Conservation (phyloP, 2,797 vertebrate genomes). For the Tympanoctomys barrerae region DNA sequence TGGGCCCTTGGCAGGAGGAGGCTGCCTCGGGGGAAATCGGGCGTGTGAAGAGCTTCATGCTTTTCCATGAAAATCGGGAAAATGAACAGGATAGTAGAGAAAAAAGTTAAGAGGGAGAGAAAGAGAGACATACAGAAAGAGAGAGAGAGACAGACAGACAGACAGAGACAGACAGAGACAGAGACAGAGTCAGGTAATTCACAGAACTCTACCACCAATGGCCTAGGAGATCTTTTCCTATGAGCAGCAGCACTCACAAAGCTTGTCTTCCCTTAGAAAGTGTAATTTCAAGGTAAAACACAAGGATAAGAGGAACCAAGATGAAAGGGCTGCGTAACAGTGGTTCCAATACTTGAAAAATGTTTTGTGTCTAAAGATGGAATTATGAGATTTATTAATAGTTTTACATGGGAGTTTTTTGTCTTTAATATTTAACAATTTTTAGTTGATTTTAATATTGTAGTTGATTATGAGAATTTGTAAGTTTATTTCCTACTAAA, state of each 20-base stretch:
- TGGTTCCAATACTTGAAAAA: not conserved
- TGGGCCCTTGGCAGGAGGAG: not conserved
- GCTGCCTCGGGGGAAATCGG: not conserved
- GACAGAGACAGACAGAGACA: not conserved
- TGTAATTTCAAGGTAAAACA: not conserved
- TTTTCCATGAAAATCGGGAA: not conserved
- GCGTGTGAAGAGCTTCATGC: not conserved
- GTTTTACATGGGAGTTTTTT: not conserved
- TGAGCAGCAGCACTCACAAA: not conserved
- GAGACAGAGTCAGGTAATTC: not conserved
- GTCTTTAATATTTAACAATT: not conserved
- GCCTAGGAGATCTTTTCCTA: not conserved
- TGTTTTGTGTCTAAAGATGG: not conserved
- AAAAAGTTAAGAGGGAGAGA: not conserved
- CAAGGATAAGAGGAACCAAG: not conserved
- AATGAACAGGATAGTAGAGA: not conserved
- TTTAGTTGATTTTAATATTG: not conserved
- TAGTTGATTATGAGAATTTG: not conserved
- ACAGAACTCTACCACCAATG: rapidly evolving
- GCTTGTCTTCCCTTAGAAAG: not conserved
- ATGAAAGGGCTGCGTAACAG: not conserved
- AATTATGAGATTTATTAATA: not conserved
- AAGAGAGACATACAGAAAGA: not conserved
- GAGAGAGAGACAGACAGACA: not conserved
- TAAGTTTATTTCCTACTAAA: not conserved